Evolutionary conservation across 2,888 invertebrate genomes (phyloP).

Genomic region (Caenorhabditis doughertyi): DNA sequence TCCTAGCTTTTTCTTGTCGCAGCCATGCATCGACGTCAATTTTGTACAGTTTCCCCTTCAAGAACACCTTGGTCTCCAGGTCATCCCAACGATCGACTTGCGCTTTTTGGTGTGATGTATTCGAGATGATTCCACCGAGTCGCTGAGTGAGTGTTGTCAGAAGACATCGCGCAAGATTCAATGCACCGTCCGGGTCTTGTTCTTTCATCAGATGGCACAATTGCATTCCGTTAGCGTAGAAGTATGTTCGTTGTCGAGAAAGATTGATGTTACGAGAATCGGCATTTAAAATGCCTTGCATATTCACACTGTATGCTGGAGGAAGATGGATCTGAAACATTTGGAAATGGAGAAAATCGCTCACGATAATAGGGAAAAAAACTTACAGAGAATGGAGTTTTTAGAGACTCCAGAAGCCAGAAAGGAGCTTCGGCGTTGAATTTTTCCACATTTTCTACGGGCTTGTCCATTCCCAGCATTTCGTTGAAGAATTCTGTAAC

Average conservation of each 20-base stretch:
- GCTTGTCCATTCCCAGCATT: slow-evolving; percentile 48
- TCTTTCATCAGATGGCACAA: slow-evolving; percentile 53
- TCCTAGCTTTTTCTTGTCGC: slow-evolving; percentile 26
- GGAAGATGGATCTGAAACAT: slow-evolving; percentile 63
- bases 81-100: slow-evolving; percentile 62
- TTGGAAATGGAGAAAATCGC: neutral
- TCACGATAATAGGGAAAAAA: neutral
- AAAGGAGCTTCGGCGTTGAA: slow-evolving; percentile 43
- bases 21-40: slow-evolving; percentile 58
- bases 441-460: slow-evolving; percentile 24
- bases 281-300: slow-evolving; percentile 65
- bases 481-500: slow-evolving; percentile 60
- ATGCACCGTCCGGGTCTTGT: slow-evolving; percentile 43
- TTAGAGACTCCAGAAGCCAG: slow-evolving; percentile 55
- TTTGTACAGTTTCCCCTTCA: slow-evolving; percentile 42
- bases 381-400: slow-evolving; percentile 3
- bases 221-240: slow-evolving; percentile 50
- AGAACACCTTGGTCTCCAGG: slow-evolving; percentile 52
- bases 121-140: slow-evolving; percentile 66
- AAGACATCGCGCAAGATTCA: slow-evolving; percentile 64
- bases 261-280: slow-evolving; percentile 61
- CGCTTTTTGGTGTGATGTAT: slow-evolving; percentile 50
- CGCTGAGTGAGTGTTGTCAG: slow-evolving; percentile 66
- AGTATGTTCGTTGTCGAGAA: slow-evolving; percentile 52
- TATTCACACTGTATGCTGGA: slow-evolving; percentile 54